These are phyloP conservation scores for Cryptoblepharus egeriae DNA, from an alignment of 2,797 vertebrate genomes.

Conservation along the genomic window DNA sequence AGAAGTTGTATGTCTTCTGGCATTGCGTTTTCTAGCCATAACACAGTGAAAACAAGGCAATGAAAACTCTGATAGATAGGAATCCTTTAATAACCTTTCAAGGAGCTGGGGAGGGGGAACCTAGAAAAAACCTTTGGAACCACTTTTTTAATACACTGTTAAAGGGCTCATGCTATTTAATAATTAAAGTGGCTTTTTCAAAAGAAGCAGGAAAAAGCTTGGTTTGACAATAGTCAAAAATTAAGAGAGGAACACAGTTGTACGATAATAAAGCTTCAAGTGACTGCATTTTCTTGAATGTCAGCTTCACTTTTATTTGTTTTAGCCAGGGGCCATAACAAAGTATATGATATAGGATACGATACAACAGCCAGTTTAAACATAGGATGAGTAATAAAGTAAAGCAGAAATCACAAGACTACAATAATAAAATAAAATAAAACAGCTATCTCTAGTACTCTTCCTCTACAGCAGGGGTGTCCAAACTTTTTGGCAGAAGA, in stretches of 20 bases:
- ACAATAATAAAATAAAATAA: not conserved
- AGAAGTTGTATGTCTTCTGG: not conserved
- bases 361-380: not conserved
- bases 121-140: not conserved
- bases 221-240: not conserved
- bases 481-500: too few relatives aligned
- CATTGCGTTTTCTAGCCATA: not conserved
- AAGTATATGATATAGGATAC: not conserved
- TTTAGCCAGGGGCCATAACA: not conserved
- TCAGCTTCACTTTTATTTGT: not conserved
- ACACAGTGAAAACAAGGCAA: not conserved
- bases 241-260: not conserved
- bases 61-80: not conserved
- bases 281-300: not conserved
- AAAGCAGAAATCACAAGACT: not conserved
- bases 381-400: not conserved
- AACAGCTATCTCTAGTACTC: not conserved
- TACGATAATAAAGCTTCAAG: not conserved
- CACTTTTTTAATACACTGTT: not conserved
- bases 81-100: not conserved
- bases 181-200: not conserved
- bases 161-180: not conserved
- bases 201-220: not conserved
- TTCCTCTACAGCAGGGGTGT: not conserved
- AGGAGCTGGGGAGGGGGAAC: not conserved